Base-by-base conservation (phyloP, 2,797 vertebrate species). In the Pseudocheirus occidentalis region DNA sequence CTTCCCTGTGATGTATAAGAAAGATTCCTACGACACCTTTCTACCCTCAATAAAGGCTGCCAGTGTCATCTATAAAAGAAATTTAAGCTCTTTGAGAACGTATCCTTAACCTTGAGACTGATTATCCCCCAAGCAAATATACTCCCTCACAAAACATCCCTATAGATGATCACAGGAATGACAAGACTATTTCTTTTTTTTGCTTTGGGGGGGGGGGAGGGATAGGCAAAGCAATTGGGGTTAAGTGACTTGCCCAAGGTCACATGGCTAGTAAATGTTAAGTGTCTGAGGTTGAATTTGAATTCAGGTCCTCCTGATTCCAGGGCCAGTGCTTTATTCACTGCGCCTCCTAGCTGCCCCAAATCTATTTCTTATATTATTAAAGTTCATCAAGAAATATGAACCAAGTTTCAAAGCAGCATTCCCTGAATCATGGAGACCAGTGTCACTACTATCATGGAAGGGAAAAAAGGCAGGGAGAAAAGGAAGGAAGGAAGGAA, bases 341-440 rank as follows among this genome's bases (percentile, higher is more conserved):
- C 53, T 54, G 53, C 9, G 10, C 53, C 53, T 11, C 53, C 53
- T 54, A 54, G 10, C 53, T 9, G 9, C 0, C 9, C 53, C 90
- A 54, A 54, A 10, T 54, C 53, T 54, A 54, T 54, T 54, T 54
- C 53, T 95, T 90, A 57, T 21, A 16, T 54, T 94, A 52, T 50
- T 59, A 90, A 24, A 46, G 40, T 95, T 56, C 96, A 93, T 58
- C 56, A 81, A 90, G 58, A 94, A 90, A 91, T 18, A 95, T 46
- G 12, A 95, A 56, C 31, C 29, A 59, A 59, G 40, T 94, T 66
- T 54, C 55, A 52, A 52, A 50, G 56, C 2, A 27, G 13, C 58
- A 81, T 54, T n/a, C 54, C 31, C 16, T 54, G 54, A 90, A 31
- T 3, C 11, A 90, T 54, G 91, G 28, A 87, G 73, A 46, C 40